Evolutionary conservation across 1,140 invertebrate genomes (phyloP).

Genomic region (Gonioctena quinquepunctata): DNA sequence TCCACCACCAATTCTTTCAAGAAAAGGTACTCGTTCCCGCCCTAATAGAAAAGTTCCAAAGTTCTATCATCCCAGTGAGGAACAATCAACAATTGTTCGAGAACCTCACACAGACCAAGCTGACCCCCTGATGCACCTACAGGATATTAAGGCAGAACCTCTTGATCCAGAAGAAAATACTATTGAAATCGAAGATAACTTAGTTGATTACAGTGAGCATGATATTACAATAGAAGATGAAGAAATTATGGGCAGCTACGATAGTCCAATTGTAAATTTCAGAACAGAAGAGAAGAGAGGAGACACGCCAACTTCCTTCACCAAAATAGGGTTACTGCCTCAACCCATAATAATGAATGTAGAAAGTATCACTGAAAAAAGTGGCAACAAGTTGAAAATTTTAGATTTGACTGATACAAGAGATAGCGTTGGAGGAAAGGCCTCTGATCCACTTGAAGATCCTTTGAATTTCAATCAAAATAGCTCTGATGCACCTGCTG

Average conservation of each 20-base stretch:
- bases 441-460: not conserved
- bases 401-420: slow-evolving; percentile 24
- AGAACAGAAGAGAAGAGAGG: slow-evolving; percentile 11
- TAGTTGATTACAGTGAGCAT: slow-evolving; percentile 27
- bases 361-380: slow-evolving; percentile 7
- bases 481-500: not conserved
- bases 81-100: slow-evolving; percentile 30
- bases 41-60: slow-evolving; percentile 50
- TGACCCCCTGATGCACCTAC: slow-evolving; percentile 28
- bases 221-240: slow-evolving; percentile 33
- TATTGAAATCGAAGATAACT: slow-evolving; percentile 39
- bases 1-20: slow-evolving; percentile 35
- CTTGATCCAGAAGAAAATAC: slow-evolving; percentile 33
- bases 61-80: slow-evolving; percentile 41
- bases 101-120: slow-evolving; percentile 32
- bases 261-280: slow-evolving; percentile 37
- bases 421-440: not conserved
- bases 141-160: slow-evolving; percentile 44
- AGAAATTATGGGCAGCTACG: slow-evolving; percentile 35
- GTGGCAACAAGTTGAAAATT: slow-evolving; percentile 22
- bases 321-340: slow-evolving; percentile 21
- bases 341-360: slow-evolving; percentile 36
- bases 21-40: slow-evolving; percentile 48
- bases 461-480: slow-evolving; percentile 1
- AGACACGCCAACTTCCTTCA: slow-evolving; percentile 14